Percentiles rank a stretch among this genome's conserved stretches.
phyloP scores from a whole-genome alignment of 2,797 vertebrate species.

The Xenentodon cancila region DNA sequence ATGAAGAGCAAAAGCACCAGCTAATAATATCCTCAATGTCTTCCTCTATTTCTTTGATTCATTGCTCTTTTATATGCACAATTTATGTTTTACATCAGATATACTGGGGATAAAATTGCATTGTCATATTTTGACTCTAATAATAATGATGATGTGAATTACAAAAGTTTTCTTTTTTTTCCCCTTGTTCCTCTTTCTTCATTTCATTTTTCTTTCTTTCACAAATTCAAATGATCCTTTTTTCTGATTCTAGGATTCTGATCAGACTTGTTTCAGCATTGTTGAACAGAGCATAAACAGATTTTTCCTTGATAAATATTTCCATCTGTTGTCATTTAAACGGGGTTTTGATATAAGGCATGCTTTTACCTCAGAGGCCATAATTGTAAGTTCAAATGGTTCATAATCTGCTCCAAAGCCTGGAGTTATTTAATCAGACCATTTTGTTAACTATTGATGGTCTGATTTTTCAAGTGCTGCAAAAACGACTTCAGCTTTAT shows the following conservation, averaged over 20 bases:
- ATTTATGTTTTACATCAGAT: conserved; percentile 4
- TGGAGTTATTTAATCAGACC: not conserved
- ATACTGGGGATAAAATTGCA: conserved; percentile 1
- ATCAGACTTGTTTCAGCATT: conserved; percentile 29
- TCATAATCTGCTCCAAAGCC: conserved; percentile 27
- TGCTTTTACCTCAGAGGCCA: conserved; percentile 27
- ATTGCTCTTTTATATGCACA: conserved; percentile 2
- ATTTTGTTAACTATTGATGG: no score
- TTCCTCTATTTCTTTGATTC: not conserved
- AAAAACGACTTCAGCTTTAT: not conserved
- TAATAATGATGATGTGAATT: not conserved
- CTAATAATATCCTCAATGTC: conserved; percentile 43
- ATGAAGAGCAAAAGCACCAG: conserved; percentile 45
- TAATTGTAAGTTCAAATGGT: conserved; percentile 27
- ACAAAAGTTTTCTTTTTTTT: no score
- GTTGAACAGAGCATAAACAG: conserved; percentile 25
- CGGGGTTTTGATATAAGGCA: conserved; percentile 39
- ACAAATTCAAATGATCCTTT: conserved; percentile 22
- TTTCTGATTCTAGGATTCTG: conserved; percentile 12
- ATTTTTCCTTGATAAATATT: conserved; percentile 25
- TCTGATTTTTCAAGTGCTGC: no score
- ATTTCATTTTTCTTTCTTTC: conserved; percentile 1
- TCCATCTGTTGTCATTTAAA: conserved; percentile 62
- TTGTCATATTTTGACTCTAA: not conserved
- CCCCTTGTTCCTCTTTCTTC: no score